Percentiles rank a stretch among this genome's conserved stretches.
These are phyloP conservation scores for Rattus norvegicus DNA, from an alignment of 2,113 vertebrate genomes.

Conservation along the genomic window DNA sequence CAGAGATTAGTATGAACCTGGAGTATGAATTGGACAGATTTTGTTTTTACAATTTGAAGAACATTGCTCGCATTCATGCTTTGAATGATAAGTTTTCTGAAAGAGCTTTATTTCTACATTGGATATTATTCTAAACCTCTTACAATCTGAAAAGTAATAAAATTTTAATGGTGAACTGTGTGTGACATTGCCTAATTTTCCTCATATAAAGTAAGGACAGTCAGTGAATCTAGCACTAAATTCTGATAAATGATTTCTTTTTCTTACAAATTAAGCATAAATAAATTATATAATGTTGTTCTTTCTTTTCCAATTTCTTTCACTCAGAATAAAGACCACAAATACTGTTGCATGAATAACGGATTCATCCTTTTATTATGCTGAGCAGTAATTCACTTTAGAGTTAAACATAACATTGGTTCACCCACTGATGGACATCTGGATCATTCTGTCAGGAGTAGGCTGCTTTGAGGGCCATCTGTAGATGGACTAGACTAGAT, in stretches of 20 bases:
- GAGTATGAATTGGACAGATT: slow-evolving; percentile 53
- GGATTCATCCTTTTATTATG: not conserved
- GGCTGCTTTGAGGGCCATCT: not conserved
- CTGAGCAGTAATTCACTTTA: not conserved
- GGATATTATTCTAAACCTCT: slow-evolving; percentile 74
- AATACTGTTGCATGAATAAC: not conserved
- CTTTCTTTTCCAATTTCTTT: not conserved
- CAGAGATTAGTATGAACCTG: slow-evolving; percentile 45
- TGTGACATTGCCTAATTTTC: not conserved
- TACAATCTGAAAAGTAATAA: not conserved
- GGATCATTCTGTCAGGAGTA: not conserved
- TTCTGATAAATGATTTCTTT: not conserved
- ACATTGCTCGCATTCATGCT: slow-evolving; percentile 64
- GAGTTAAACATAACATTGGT: not conserved
- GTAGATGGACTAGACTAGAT: not conserved
- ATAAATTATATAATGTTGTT: not conserved
- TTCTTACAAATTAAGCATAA: not conserved
- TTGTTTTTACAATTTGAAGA: slow-evolving; percentile 70
- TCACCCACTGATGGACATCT: not conserved
- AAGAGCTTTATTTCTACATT: slow-evolving; percentile 45
- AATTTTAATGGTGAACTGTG: not conserved
- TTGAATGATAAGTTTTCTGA: slow-evolving; percentile 70
- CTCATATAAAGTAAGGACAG: not conserved
- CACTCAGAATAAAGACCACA: not conserved
- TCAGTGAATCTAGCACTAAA: not conserved